A percentile compares a stretch with the other conserved stretches of the same genome.
phyloP scores from a whole-genome alignment of 1,140 invertebrate genomes.

The Helicoverpa zea region DNA sequence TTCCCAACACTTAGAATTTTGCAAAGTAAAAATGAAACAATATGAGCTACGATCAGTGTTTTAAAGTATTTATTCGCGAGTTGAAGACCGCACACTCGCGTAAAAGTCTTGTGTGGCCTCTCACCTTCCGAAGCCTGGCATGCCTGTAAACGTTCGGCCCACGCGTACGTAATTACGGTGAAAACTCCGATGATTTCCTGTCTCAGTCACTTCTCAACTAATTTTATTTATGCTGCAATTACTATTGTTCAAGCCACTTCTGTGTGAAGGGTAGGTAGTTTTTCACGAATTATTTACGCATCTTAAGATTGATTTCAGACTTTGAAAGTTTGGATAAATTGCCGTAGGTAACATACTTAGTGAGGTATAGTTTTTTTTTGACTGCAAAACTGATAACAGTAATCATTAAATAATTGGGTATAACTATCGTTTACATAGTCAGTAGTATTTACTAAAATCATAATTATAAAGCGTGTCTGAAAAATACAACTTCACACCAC shows the following conservation, averaged over 20 bases:
- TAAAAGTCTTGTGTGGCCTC: constrained; percentile 29
- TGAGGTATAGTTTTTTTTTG: too few species aligned
- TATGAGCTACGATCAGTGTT: not conserved
- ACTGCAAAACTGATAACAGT: too few species aligned
- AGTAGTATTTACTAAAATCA: too few species aligned
- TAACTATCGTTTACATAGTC: too few species aligned
- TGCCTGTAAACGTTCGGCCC: constrained; percentile 35
- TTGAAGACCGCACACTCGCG: constrained; percentile 7
- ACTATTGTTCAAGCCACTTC: constrained; percentile 22
- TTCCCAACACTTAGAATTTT: too few species aligned
- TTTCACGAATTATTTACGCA: not conserved
- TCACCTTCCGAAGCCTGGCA: constrained; percentile 27
- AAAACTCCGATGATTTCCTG: constrained; percentile 37
- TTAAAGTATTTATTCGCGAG: not conserved
- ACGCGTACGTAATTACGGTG: constrained; percentile 39
- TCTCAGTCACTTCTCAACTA: constrained; percentile 25
- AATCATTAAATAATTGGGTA: too few species aligned
- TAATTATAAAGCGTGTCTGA: too few species aligned
- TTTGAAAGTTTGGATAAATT: not conserved
- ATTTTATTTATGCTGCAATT: constrained; percentile 36
- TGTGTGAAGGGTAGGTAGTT: not conserved
- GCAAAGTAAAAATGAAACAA: too few species aligned
- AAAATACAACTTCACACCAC: too few species aligned
- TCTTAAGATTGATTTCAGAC: not conserved
- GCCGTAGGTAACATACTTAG: too few species aligned